phyloP scores from a whole-genome alignment of 2,113 vertebrate species.

The Pipra filicauda region DNA sequence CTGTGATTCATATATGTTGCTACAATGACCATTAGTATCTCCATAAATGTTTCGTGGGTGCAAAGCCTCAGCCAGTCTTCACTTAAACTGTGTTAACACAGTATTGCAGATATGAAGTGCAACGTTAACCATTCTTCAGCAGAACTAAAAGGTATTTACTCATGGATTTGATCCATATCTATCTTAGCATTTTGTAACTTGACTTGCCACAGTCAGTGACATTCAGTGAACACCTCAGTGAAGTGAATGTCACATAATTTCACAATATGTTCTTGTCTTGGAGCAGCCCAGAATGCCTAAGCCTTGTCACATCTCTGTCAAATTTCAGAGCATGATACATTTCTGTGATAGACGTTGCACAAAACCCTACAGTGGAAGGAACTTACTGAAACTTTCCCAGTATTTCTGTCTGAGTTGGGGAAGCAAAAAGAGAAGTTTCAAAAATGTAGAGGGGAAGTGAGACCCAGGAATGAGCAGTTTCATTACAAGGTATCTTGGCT shows the following conservation, averaged over 20 bases:
- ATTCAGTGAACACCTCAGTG: not conserved
- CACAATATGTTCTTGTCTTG: not conserved
- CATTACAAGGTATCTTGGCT: not conserved
- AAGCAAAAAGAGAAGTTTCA: not conserved
- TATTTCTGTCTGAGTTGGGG: not conserved
- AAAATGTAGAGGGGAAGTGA: not conserved
- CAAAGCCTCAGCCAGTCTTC: not conserved
- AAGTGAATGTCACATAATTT: conserved; percentile 6
- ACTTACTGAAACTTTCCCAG: not conserved
- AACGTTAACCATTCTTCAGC: not conserved
- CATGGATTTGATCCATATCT: conserved; percentile 12
- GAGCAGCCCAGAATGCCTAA: not conserved
- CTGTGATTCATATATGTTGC: not conserved
- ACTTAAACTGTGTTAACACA: not conserved
- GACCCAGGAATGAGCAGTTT: not conserved
- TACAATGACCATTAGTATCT: not conserved
- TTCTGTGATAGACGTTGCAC: not conserved
- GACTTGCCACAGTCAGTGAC: not conserved
- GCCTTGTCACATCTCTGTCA: conserved; percentile 12
- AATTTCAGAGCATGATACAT: not conserved
- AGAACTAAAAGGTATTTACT: not conserved
- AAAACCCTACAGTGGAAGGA: not conserved
- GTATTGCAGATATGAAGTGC: not conserved
- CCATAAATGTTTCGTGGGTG: not conserved
- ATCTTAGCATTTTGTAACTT: not conserved